Evolutionary conservation across 1,140 invertebrate genomes (phyloP).

Genomic region (Zaprionus taronus): DNA sequence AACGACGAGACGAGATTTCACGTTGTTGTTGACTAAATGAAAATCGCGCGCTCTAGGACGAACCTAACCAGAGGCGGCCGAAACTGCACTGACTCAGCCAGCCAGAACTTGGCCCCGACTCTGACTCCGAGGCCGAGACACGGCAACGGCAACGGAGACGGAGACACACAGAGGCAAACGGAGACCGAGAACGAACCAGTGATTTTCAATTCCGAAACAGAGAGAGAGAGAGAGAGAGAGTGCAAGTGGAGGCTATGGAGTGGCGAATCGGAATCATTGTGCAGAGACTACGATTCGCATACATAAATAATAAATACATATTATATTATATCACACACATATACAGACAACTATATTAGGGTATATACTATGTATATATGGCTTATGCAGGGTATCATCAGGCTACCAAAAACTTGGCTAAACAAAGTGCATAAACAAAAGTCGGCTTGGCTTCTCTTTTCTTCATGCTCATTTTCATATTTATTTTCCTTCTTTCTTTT

Average conservation of each 20-base stretch:
- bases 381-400: constrained; percentile 31
- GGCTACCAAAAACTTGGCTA: constrained; percentile 53
- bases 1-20: neutral
- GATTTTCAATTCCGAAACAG: constrained; percentile 21
- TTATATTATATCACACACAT: constrained; percentile 21
- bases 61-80: constrained; percentile 67
- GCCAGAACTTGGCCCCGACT: constrained; percentile 28
- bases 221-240: constrained; percentile 16
- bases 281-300: constrained; percentile 39
- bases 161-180: constrained; percentile 9
- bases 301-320: constrained; percentile 53
- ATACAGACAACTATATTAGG: constrained; percentile 10
- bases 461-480: constrained; percentile 10
- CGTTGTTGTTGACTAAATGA: constrained; percentile 15
- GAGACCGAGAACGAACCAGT: constrained; percentile 32
- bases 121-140: constrained; percentile 41
- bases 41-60: constrained; percentile 48
- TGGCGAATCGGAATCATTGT: constrained; percentile 43
- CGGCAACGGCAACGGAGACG: constrained; percentile 28
- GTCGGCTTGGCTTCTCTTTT: constrained; percentile 11
- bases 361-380: constrained; percentile 15
- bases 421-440: constrained; percentile 63
- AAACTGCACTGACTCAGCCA: constrained; percentile 68
- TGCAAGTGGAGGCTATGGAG: constrained; percentile 4
- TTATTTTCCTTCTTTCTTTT: constrained; percentile 35